Percentiles rank a stretch among this genome's conserved stretches.
Evolutionary conservation across 2,113 vertebrate genomes (phyloP).

Genomic region (Smithornis capensis): DNA sequence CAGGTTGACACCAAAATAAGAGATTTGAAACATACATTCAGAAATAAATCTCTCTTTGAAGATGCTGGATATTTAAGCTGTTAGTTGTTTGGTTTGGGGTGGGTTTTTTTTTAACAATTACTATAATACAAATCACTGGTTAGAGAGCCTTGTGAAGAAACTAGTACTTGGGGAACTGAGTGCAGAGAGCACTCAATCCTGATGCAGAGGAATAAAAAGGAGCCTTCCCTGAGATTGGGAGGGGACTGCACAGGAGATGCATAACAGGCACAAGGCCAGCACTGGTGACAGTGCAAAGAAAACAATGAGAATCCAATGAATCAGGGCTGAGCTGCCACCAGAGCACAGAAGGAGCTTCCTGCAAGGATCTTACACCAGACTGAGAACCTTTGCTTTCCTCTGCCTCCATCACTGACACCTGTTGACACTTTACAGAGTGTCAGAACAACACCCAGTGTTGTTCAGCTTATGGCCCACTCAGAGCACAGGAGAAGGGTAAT

Average conservation of each 20-base stretch:
- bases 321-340: not conserved
- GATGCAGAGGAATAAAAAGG: not conserved
- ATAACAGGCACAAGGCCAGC: not conserved
- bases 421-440: not conserved
- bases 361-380: not conserved
- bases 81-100: no score
- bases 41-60: not conserved
- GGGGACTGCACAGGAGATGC: not conserved
- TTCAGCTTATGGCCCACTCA: not conserved
- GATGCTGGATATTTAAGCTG: not conserved
- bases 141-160: not conserved
- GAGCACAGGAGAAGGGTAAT: not conserved
- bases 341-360: not conserved
- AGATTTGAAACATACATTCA: not conserved
- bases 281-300: constrained; percentile 4
- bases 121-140: not conserved
- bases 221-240: not conserved
- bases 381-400: not conserved
- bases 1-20: not conserved
- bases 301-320: not conserved
- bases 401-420: not conserved
- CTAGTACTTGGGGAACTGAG: not conserved
- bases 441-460: not conserved
- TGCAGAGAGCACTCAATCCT: not conserved
- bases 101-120: not conserved